phyloP scores from a whole-genome alignment of 2,888 invertebrate genomes.

The Agrochola circellaris region DNA sequence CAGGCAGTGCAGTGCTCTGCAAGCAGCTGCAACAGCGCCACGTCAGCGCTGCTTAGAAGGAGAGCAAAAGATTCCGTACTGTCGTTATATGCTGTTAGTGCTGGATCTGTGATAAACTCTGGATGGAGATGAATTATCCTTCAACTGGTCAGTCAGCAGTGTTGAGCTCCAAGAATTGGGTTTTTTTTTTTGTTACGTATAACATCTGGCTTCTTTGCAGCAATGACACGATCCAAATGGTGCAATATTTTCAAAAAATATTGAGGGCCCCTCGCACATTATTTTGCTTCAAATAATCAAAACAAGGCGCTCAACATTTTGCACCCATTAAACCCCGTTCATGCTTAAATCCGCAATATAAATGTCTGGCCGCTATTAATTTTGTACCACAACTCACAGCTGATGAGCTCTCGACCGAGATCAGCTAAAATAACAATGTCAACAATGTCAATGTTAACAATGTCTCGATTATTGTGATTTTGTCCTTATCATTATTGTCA shows the following conservation, averaged over 20 bases:
- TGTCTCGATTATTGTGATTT: slow-evolving; percentile 67
- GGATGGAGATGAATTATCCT: too few relatives aligned
- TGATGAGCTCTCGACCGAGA: slow-evolving; percentile 72
- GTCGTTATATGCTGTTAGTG: background rate
- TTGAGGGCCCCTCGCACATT: background rate
- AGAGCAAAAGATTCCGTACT: background rate
- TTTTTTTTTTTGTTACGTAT: background rate
- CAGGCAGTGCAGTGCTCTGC: slow-evolving; percentile 81
- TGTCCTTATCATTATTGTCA: slow-evolving; percentile 47
- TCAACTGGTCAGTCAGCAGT: too few relatives aligned
- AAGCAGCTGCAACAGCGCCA: slow-evolving; percentile 76
- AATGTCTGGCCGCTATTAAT: slow-evolving; percentile 41
- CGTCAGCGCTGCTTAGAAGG: slow-evolving; percentile 64
- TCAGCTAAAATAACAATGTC: slow-evolving; percentile 75
- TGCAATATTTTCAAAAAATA: too few relatives aligned
- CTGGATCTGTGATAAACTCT: background rate
- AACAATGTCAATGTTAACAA: too few relatives aligned
- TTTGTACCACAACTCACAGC: slow-evolving; percentile 64
- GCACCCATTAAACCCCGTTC: background rate
- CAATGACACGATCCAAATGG: background rate
- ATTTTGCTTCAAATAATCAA: slow-evolving; percentile 3
- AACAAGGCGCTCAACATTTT: background rate
- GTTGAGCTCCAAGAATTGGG: background rate
- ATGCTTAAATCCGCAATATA: slow-evolving; percentile 24
- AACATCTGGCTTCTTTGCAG: background rate